Evolutionary conservation across 1,140 invertebrate genomes (phyloP).

Genomic region (Drosophila pseudoananassae): DNA sequence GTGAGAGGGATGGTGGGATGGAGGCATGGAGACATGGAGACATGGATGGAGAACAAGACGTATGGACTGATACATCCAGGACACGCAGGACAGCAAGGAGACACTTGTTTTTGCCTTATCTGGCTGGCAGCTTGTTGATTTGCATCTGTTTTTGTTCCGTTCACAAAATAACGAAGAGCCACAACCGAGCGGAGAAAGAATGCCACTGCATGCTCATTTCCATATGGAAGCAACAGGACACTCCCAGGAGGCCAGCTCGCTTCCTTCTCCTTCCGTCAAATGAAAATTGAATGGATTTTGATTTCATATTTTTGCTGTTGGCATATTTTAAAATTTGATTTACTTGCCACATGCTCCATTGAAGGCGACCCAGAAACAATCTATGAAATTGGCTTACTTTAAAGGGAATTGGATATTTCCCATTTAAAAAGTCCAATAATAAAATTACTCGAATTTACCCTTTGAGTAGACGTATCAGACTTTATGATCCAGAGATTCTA

Average conservation of each 20-base stretch:
- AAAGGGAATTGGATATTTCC: background rate
- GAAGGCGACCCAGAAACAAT: slow-evolving; percentile 4
- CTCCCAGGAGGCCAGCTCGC: background rate
- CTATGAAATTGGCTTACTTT: background rate
- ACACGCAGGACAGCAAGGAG: slow-evolving; percentile 38
- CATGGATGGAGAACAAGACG: background rate
- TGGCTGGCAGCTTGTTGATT: slow-evolving; percentile 69
- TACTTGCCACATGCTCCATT: slow-evolving; percentile 27
- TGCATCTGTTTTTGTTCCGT: slow-evolving; percentile 64
- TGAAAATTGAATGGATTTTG: slow-evolving; percentile 63
- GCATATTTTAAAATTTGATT: slow-evolving; percentile 53
- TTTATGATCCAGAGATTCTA: background rate
- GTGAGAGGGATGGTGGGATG: background rate
- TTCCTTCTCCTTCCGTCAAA: slow-evolving; percentile 13
- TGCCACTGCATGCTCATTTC: slow-evolving; percentile 50
- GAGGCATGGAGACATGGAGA: background rate
- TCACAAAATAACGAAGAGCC: slow-evolving; percentile 42
- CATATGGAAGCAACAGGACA: slow-evolving; percentile 24
- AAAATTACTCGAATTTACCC: background rate
- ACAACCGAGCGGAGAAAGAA: slow-evolving; percentile 32
- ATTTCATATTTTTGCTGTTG: slow-evolving; percentile 59
- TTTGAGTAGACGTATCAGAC: background rate
- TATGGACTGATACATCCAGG: slow-evolving; percentile 31
- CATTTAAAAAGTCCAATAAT: background rate
- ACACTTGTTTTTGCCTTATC: slow-evolving; percentile 59